These are phyloP conservation scores for Scelioninae gen. 1 DNA, from an alignment of 2,888 invertebrate genomes.

Conservation along the genomic window DNA sequence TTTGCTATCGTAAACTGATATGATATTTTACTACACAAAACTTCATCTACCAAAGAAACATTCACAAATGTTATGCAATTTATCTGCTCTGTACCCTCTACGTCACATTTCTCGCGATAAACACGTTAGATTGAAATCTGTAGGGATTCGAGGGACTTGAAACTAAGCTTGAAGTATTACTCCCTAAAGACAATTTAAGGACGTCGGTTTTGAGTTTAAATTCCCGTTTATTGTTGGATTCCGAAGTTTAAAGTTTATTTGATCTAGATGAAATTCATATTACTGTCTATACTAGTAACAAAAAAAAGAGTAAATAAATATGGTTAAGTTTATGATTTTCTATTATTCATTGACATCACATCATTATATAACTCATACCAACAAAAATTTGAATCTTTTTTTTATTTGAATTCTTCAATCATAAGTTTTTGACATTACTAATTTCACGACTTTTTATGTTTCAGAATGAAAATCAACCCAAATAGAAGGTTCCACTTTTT, in stretches of 20 bases:
- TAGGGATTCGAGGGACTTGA: slow-evolving; percentile 81
- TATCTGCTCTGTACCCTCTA: slow-evolving; percentile 30
- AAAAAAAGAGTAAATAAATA: not conserved
- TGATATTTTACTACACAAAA: not conserved
- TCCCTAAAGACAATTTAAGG: slow-evolving; percentile 80
- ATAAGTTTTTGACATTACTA: no score
- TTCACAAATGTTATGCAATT: slow-evolving; percentile 46
- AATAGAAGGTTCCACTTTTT: no score
- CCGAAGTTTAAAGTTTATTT: slow-evolving; percentile 9
- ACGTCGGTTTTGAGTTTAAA: slow-evolving; percentile 52
- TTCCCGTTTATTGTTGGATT: slow-evolving; percentile 33
- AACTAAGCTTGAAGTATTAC: slow-evolving; percentile 83
- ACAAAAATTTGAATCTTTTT: no score
- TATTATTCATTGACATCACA: no score
- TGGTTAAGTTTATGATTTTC: not conserved
- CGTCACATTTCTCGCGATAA: slow-evolving; percentile 45
- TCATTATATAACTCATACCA: no score
- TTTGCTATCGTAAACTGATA: not conserved
- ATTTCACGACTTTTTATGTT: no score
- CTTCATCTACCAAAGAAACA: not conserved
- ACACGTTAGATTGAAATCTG: slow-evolving; percentile 72
- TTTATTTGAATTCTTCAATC: no score
- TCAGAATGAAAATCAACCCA: no score
- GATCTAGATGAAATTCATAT: not conserved
- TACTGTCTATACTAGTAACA: not conserved